Base-by-base conservation (phyloP, 1,140 invertebrate species). In the Achatina immaculata region DNA sequence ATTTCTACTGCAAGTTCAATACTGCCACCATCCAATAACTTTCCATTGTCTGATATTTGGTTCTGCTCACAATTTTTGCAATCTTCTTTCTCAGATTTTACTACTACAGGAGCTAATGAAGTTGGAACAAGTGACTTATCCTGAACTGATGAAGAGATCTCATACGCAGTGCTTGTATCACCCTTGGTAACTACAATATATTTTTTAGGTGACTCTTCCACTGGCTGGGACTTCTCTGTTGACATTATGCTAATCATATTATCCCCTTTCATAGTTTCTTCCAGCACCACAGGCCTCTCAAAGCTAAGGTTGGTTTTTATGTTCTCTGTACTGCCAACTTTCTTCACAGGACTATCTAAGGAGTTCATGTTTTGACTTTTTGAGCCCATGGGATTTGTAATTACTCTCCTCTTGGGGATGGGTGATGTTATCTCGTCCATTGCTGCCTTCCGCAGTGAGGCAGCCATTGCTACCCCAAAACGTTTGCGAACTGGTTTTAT, bases 401-500 rank as follows among this genome's bases (percentile, higher is more conserved):
- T 4, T 38, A 24, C 65, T 68, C 48, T 78, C 34, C 43, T 68
- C 48, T 78, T 78, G 40, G 58, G n/a, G n/a, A 62, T 76, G 19
- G 48, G 76, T 45, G 81, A 77, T 28, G 55, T 69, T 1, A 51
- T 73, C 36, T 78, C 69, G 66, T 73, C 75, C n/a, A 65, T 14
- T 3, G 72, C 72, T 42, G 80, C 73, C 65, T 80, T 80, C 45
- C 78, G 40, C 21, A 80, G 42, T 31, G 78, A 66, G 19, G 78
- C 78, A n/a, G 78, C 78, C 78, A 80, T 80, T 16, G 78, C 78
- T 24, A 72, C 62, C 6, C 78, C 78, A 40, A 80, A 80, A 21
- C 48, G 40, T 72, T 80, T 71, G n/a, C 78, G 78, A 19, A 40
- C 28, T 65, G 43, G 43, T 28, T 71, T 71, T 0, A 38, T 24